phyloP scores from a whole-genome alignment of 2,797 vertebrate genomes.

The Sparus aurata region DNA sequence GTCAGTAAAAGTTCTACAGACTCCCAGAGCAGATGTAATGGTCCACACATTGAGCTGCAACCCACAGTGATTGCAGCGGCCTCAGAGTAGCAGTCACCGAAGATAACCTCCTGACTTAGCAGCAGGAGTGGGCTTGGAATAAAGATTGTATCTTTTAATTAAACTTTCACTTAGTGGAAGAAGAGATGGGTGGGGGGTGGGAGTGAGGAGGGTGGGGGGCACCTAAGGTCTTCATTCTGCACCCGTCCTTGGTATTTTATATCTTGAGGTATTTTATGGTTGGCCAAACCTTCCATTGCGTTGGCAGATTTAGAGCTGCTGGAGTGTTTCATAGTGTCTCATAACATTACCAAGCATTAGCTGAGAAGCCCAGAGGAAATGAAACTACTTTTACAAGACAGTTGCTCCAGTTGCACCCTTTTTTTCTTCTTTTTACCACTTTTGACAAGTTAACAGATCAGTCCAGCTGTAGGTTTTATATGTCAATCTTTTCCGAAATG shows the following conservation, averaged over 20 bases:
- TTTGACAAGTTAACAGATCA: constrained; percentile 30
- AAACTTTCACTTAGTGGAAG: constrained; percentile 74
- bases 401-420: neutral
- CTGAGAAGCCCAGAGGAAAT: constrained; percentile 29
- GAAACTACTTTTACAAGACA: constrained; percentile 24
- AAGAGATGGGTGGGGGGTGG: constrained; percentile 14
- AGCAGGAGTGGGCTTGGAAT: constrained; percentile 67
- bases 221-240: constrained; percentile 38
- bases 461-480: neutral
- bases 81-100: constrained; percentile 37
- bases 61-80: constrained; percentile 38
- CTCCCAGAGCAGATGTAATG: constrained; percentile 25
- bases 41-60: constrained; percentile 24
- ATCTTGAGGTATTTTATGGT: constrained; percentile 73
- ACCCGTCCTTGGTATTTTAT: constrained; percentile 64
- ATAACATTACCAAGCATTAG: constrained; percentile 42
- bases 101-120: constrained; percentile 82
- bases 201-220: neutral
- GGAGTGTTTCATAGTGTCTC: constrained; percentile 44
- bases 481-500: constrained; percentile 20
- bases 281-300: constrained; percentile 56
- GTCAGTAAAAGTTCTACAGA: constrained; percentile 16
- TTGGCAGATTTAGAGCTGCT: constrained; percentile 53
- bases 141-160: constrained; percentile 87
- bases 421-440: constrained; percentile 6